Base-by-base conservation (phyloP, 2,888 invertebrate genomes). In the Brachylomia viminalis region DNA sequence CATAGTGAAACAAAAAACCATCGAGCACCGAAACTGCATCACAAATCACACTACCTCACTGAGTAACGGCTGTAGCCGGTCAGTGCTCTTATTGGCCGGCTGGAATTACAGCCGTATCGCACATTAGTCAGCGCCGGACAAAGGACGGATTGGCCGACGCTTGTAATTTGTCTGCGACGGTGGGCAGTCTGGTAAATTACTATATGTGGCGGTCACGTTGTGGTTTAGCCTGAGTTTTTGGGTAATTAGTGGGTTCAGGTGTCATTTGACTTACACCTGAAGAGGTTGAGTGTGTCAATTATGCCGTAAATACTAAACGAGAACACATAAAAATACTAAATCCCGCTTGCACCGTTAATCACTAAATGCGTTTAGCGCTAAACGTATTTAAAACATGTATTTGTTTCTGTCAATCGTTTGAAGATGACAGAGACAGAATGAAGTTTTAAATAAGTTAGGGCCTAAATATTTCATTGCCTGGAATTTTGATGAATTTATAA, bases 111-210 rank as follows among this genome's bases (percentile, higher is more conserved):
- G 80, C 79, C 75, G 83, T 80, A 83, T 85, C 59, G 54, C 76
- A 80, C 87, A 89, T 88, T 88, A 89, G 77, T 89, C 84, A 87
- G 59, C 17, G 30, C 56, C 64, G 83, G 86, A 87, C 88, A 87
- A 87, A 88, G 84, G 88, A 82, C 82, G 83, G 75, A 89, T 88
- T 86, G 87, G 65, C 81, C 82, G 81, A 81, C 82, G 76, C 82
- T 49, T 84, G 87, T 88, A 88, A 89, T 88, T 88, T 89, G 89
- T 89, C 84, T 75, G 79, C 77, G 69, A 84, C 82, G 47, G 61
- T 38, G 72, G 52, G 62, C 33, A 23, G 49, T 20, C 62, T 77
- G 82, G 76, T 64, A 79, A 72, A 80, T 83, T 74, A 69, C 72
- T 76, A 52, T 70, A 64, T 52, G 72, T 56, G 54, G 71, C 49